Conservation (phyloP, 1,140 invertebrate genomes). For the Penaeus japonicus region DNA sequence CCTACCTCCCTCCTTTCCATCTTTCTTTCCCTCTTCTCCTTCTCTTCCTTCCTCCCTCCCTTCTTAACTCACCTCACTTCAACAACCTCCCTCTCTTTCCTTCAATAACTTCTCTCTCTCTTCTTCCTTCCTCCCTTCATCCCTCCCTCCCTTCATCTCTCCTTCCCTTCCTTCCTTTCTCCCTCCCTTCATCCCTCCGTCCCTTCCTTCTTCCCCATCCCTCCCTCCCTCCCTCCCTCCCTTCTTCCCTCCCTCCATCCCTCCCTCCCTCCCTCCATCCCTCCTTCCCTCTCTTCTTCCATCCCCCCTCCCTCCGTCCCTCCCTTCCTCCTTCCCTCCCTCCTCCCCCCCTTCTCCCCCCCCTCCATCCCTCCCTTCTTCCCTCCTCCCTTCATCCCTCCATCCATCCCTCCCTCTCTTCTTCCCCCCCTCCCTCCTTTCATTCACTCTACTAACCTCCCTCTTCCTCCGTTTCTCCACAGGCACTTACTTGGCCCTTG, state of each 20-base stretch:
- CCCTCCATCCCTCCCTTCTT: not conserved
- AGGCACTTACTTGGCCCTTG: slow-evolving; percentile 65
- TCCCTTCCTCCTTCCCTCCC: slow-evolving; percentile 64
- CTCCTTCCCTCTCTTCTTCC: not conserved
- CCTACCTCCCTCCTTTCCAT: not conserved
- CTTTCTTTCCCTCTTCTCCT: not conserved
- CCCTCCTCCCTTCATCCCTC: not conserved
- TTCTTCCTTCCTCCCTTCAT: not conserved
- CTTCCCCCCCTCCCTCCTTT: not conserved
- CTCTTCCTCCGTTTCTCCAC: not conserved
- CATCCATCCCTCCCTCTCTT: not conserved
- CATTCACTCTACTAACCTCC: not conserved
- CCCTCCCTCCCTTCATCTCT: not conserved
- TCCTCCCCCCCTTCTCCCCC: not conserved
- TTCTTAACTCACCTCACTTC: not conserved
- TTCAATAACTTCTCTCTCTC: not conserved
- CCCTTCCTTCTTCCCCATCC: not conserved
- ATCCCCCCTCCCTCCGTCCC: slow-evolving; percentile 60
- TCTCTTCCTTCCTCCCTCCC: not conserved
- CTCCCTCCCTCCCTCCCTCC: not conserved
- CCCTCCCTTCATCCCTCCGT: not conserved
- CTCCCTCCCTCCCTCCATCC: no score
- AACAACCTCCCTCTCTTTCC: not conserved
- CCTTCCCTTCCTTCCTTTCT: no score
- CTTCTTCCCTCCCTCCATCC: not conserved